Evolutionary conservation across 2,113 vertebrate species (phyloP), one percentile per base, ranked within the genome.

Genomic region (Prionailurus viverrinus): DNA sequence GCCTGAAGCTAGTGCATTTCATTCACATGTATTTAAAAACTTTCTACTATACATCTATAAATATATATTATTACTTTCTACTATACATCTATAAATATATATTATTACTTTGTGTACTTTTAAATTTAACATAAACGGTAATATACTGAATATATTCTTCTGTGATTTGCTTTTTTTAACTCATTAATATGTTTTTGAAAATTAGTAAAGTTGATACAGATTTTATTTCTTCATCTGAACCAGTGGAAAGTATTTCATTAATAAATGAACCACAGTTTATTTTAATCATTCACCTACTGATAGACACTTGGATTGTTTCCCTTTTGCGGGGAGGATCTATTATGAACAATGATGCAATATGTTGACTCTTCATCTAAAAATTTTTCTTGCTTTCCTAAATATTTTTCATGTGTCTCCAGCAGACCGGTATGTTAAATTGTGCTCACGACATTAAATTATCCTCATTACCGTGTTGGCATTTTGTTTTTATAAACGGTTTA

Each of bases 311-410:
- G 55, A 27, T 83, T 73, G 48, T 39, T 74, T 82, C 39, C 7
- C 15, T 21, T 68, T 69, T 29, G 6, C 0, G 73, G 25, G 16
- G 4, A 29, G 11, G 15, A 10, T 41, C 66, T 33, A 29, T 36
- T 71, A 88, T 69, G 27, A 88, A 88, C 36, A 68, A 39, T 58
- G 36, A 18, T 76, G 31, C 29, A 93, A 14, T 84, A 93, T 10
- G 29, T 51, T 73, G 68, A 25, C 19, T n/a, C 33, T 51, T 71
- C 14, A 68, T 65, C 19, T 48, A 84, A 51, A 85, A 85, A 68
- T 63, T 79, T 93, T 89, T 27, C 48, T 74, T 95, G 48, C 9
- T 83, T 89, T 96, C 36, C 83, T 10, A 89, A 55, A 68, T 25
- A 69, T 76, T 31, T 93, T 85, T 39, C 74, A 31, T 63, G 13